Conservation (phyloP, 2,888 invertebrate species). For the Aphodius granarius region DNA sequence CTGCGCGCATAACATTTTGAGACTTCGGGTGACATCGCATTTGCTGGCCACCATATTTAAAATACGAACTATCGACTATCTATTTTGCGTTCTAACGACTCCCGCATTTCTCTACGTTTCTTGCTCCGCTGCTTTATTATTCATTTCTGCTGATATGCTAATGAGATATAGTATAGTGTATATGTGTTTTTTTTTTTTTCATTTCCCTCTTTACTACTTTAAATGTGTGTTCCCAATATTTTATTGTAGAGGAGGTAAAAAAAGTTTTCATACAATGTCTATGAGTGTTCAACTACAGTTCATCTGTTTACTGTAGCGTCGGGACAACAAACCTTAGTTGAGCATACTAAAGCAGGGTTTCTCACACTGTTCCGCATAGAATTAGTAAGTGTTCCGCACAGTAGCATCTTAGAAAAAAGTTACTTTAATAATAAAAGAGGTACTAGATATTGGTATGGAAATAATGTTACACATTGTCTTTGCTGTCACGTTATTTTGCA, state of each 20-base stretch:
- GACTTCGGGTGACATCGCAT: not conserved
- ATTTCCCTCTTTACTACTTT: not conserved
- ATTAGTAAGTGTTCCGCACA: not conserved
- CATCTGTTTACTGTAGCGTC: too few species aligned
- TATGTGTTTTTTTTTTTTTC: not conserved
- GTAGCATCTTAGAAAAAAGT: not conserved
- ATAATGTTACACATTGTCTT: not conserved
- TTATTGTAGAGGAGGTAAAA: not conserved
- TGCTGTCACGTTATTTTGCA: not conserved
- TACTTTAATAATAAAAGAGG: too few species aligned
- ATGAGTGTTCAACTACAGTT: too few species aligned
- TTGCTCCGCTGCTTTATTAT: slow-evolving; percentile 1
- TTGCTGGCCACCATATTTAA: not conserved
- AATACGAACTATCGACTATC: not conserved
- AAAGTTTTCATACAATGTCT: not conserved
- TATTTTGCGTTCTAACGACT: slow-evolving; percentile 1
- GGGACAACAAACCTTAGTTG: too few species aligned
- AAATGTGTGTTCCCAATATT: not conserved
- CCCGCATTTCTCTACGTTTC: not conserved
- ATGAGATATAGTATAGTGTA: slow-evolving; percentile 45
- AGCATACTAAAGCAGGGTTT: too few species aligned
- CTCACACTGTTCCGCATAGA: too few species aligned
- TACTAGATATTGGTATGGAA: not conserved
- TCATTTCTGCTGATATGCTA: slow-evolving; percentile 48
- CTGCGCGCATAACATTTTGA: not conserved